Conservation (phyloP, 2,797 vertebrate genomes). For the Heteromormyrus szaboi region DNA sequence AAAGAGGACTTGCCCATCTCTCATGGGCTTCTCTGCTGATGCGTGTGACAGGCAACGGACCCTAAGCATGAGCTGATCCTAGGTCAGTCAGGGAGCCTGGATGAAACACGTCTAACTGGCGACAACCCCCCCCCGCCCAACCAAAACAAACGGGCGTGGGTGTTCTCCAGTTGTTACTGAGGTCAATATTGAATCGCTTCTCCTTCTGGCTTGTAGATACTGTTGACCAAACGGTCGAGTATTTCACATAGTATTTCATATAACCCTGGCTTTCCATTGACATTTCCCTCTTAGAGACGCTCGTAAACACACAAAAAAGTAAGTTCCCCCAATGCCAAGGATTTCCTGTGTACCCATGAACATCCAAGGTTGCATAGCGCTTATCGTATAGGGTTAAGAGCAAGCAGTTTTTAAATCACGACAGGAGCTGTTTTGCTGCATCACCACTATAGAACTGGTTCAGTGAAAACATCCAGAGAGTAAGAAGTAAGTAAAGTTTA, state of each 20-base stretch:
- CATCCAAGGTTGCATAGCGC: neutral
- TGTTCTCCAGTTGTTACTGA: conserved; percentile 38
- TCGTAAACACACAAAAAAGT: neutral
- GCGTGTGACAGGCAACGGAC: conserved; percentile 48
- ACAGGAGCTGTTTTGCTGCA: neutral
- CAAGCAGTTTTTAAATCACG: neutral
- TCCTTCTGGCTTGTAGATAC: neutral
- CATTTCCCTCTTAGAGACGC: neutral
- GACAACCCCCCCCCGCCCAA: conserved; percentile 45
- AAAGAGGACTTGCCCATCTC: conserved; percentile 17
- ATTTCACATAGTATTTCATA: neutral
- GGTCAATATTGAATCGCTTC: neutral
- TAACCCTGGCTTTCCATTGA: neutral
- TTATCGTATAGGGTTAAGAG: neutral
- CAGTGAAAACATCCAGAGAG: neutral
- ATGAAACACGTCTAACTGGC: conserved; percentile 43
- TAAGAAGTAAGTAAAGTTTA: neutral
- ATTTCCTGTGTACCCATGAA: neutral
- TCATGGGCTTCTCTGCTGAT: conserved; percentile 23
- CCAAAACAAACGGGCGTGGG: conserved; percentile 36
- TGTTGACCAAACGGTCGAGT: neutral
- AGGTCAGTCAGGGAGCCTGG: conserved; percentile 54
- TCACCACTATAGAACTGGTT: neutral
- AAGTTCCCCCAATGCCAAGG: neutral
- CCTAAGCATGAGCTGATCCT: conserved; percentile 59